These are phyloP conservation scores for Fistularia commersonii DNA, from an alignment of 2,797 vertebrate genomes.

Conservation along the genomic window DNA sequence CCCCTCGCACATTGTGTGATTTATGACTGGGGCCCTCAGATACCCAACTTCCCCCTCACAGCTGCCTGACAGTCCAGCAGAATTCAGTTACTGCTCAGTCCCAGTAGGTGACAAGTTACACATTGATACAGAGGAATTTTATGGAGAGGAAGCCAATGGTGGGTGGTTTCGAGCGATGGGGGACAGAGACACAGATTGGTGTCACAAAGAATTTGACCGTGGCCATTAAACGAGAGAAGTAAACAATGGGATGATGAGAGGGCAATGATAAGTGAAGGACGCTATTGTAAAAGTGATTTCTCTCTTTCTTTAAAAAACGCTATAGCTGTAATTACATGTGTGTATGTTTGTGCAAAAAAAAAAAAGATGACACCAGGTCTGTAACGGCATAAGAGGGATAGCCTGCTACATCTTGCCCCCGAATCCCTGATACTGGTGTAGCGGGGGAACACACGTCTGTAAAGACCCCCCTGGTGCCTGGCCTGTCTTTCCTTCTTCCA, in stretches of 20 bases:
- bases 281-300: constrained; percentile 6
- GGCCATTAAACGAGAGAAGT: no score
- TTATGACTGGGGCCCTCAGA: constrained; percentile 29
- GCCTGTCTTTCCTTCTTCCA: constrained; percentile 33
- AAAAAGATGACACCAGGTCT: no score
- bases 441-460: constrained; percentile 26
- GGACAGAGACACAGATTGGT: background rate
- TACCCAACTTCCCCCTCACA: constrained; percentile 18
- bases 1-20: constrained; percentile 27
- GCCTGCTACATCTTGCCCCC: constrained; percentile 17
- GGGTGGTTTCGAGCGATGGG: constrained; percentile 1
- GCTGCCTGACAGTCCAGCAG: constrained; percentile 36
- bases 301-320: constrained; percentile 6
- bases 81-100: constrained; percentile 9
- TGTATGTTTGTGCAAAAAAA: constrained; percentile 5
- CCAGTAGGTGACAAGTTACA: constrained; percentile 11
- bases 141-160: background rate
- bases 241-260: no score
- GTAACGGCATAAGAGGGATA: background rate
- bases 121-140: constrained; percentile 6
- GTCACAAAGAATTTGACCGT: no score
- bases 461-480: constrained; percentile 25
- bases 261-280: constrained; percentile 11
- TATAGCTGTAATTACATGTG: background rate
- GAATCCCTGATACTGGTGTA: background rate